phyloP scores from a whole-genome alignment of 2,797 vertebrate genomes.

The Saxicola maurus region DNA sequence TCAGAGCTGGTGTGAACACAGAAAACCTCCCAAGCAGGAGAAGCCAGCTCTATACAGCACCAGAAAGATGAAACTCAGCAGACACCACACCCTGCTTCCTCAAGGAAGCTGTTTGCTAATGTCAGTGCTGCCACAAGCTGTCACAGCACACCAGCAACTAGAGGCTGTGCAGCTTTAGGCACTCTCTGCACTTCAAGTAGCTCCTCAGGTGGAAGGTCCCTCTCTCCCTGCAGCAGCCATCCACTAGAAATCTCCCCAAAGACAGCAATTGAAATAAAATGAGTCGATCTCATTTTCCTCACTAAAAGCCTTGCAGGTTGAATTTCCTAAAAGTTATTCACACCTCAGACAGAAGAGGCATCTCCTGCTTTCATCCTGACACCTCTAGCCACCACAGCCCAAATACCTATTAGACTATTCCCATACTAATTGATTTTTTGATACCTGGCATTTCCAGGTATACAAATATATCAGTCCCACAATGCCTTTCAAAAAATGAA shows the following conservation, averaged over 20 bases:
- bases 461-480: neutral
- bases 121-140: neutral
- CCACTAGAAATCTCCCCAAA: neutral
- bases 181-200: neutral
- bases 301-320: neutral
- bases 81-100: neutral
- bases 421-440: neutral
- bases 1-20: neutral
- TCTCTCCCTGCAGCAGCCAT: neutral
- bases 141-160: neutral
- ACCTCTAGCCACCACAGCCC: neutral
- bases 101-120: neutral
- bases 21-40: neutral
- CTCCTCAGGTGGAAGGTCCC: neutral
- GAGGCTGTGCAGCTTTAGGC: neutral
- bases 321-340: neutral
- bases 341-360: neutral
- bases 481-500: neutral
- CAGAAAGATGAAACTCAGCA: neutral
- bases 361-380: neutral
- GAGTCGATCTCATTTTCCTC: neutral
- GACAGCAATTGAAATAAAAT: neutral
- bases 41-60: fast-evolving
- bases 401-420: neutral
- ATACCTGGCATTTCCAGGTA: neutral